Evolutionary conservation across 30 jellyfish, hydroid and myxozoan genomes (phyloP), one percentile per base, ranked within the genome.

Genomic region (Aurelia coerulea): DNA sequence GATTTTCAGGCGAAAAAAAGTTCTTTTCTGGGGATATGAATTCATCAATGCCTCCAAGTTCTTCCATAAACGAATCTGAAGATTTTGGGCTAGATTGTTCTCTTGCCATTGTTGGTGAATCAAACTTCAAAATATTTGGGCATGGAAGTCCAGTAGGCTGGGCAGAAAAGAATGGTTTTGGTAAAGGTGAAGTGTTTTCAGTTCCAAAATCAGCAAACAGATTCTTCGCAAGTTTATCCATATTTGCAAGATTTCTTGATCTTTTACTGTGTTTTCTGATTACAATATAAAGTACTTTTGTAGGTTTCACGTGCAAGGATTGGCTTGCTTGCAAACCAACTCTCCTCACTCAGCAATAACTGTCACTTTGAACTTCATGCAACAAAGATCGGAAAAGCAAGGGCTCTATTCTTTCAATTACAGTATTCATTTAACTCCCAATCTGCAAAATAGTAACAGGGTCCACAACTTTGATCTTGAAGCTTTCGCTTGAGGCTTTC

Each of bases 31-130:
- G 98, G 17, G 98, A 91, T 29, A 81, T 59, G 69, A 86, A 79
- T 32, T 85, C 93, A 51, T 80, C 92, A 3, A 81, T 46, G 62
- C 70, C 79, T 17, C 68, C 85, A 17, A 84, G 34, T 19, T 91
- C 98, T 35, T 91, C 98, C n/a, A 85, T 68, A 34, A 85, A 75
- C 0, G 96, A 85, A 67, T 87, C 96, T 16, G 92, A 80, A 3
- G 91, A 79, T 62, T 77, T 79, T 35, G 88, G 88, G 50, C 95
- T 90, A 70, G 96, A 75, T 42, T 58, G 39, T 51, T 78, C 74
- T 51, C 75, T 23, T 56, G 93, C 78, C 32, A 16, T 50, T 62
- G 90, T 62, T 34, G 51, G 37, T 54, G 90, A 39, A 31, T 62
- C 62, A 54, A 15, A 12, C 33, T 37, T 17, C 34, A 12, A 33